Percentiles rank a stretch among this genome's conserved stretches.
These are phyloP conservation scores for Felis chaus DNA, from an alignment of 2,113 vertebrate genomes.

Conservation along the genomic window DNA sequence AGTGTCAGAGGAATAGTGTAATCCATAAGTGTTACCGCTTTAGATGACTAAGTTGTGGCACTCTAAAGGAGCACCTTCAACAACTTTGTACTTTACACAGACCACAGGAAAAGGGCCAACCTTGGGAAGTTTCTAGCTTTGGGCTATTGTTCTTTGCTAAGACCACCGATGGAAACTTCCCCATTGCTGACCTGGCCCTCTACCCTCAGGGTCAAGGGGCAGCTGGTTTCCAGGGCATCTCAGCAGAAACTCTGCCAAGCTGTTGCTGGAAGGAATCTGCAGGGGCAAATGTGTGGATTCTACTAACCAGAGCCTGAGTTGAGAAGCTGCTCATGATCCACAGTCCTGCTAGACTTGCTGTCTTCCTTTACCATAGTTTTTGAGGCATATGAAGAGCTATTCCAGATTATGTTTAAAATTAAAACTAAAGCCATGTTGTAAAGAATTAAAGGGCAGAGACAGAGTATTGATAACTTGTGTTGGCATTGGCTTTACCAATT, in stretches of 20 bases:
- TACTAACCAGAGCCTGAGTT: slow-evolving; percentile 91
- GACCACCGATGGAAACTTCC: slow-evolving; percentile 87
- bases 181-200: slow-evolving; percentile 90
- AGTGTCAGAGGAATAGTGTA: background rate
- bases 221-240: slow-evolving; percentile 89
- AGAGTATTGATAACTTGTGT: background rate
- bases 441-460: background rate
- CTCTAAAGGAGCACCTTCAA: background rate
- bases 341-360: slow-evolving; percentile 91
- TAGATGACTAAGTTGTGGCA: background rate
- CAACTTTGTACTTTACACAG: background rate
- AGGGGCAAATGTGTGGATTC: slow-evolving; percentile 93
- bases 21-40: background rate
- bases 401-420: slow-evolving; percentile 26
- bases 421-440: background rate
- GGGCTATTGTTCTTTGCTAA: slow-evolving; percentile 91
- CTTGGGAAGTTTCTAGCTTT: slow-evolving; percentile 91
- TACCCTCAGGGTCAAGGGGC: slow-evolving; percentile 88
- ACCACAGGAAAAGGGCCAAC: background rate
- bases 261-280: slow-evolving; percentile 90
- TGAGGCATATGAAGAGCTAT: background rate
- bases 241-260: slow-evolving; percentile 89
- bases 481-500: background rate
- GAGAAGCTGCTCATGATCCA: slow-evolving; percentile 91
- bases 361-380: slow-evolving; percentile 85